These are phyloP conservation scores for Gandaritis pyraliata DNA, from an alignment of 2,888 invertebrate genomes.

Conservation along the genomic window DNA sequence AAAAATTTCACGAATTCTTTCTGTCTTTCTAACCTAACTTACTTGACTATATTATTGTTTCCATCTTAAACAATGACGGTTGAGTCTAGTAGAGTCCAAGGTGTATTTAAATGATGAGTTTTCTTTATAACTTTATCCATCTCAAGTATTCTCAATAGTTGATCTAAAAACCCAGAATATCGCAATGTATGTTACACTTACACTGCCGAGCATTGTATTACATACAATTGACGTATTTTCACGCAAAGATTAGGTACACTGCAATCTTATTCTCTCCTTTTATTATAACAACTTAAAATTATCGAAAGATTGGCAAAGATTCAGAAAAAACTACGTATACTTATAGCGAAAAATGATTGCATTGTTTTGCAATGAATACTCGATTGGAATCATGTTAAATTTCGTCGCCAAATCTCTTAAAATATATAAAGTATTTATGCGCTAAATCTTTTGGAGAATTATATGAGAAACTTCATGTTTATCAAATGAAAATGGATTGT, in stretches of 20 bases:
- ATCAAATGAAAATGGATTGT: too few relatives aligned
- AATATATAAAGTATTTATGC: neutral
- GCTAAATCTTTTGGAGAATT: neutral
- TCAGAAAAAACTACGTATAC: conserved; percentile 36
- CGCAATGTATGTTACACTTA: conserved; percentile 61
- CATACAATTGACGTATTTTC: conserved; percentile 76
- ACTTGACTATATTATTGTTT: too few relatives aligned
- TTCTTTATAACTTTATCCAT: too few relatives aligned
- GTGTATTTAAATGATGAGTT: too few relatives aligned
- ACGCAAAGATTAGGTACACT: conserved; percentile 70
- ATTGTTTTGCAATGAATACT: conserved; percentile 29
- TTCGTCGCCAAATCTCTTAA: neutral
- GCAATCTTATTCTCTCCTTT: conserved; percentile 84
- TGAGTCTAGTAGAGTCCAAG: too few relatives aligned
- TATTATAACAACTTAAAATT: conserved; percentile 73
- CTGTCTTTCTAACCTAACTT: too few relatives aligned
- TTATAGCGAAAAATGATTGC: conserved; percentile 35
- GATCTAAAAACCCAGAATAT: conserved; percentile 27
- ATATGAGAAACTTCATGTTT: neutral
- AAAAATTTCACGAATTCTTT: too few relatives aligned
- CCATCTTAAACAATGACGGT: too few relatives aligned
- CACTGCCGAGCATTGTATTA: conserved; percentile 74
- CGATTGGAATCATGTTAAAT: neutral
- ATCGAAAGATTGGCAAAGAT: conserved; percentile 49
- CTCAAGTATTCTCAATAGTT: conserved; percentile 15